Evolutionary conservation across 2,797 vertebrate genomes (phyloP), one percentile per base, ranked within the genome.

Genomic region (Centropyge bicolor): DNA sequence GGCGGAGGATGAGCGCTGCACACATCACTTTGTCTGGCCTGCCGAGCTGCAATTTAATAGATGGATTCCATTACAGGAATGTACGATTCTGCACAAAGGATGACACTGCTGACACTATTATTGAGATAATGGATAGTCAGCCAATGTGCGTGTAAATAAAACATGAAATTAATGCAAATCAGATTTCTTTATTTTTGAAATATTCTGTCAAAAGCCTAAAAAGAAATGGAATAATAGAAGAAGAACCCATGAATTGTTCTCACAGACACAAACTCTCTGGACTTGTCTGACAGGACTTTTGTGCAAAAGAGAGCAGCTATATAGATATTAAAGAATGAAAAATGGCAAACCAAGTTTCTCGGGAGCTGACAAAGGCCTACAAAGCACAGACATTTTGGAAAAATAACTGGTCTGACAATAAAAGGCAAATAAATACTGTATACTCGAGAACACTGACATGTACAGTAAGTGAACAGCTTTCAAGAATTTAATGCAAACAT

Each of bases 141-240:
- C 36, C 6, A 57, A 62, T 6, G 2, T 24, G 1, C 24, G 22
- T 62, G 3, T 1, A 6, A 78, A 46, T 8, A 11, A 57, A 76
- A 86, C 24, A 56, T 57, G 1, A 76, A 70, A 73, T 38, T 38
- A 77, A 0, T 19, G 14, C 36, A 54, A 67, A 35, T 66, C n/a
- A 12, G 49, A 17, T 51, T 73, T 89, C 36, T 91, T 91, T 89
- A 90, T 90, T 92, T 92, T 77, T 80, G 52, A 82, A 84, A 83
- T 66, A 51, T 49, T 74, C 60, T 68, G 56, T 71, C 78, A 81
- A 86, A 86, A 54, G 41, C 60, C 63, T 27, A 1, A 59, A 80
- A 69, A 74, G n/a, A 83, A 70, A 46, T 81, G 82, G 76, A 90
- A 87, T 80, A 85, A 84, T 27, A 74, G 56, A 69, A 80, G 56